Evolutionary conservation across 2,888 invertebrate species (phyloP), one percentile per base, ranked within the genome.

Genomic region (Eristalinus aeneus): DNA sequence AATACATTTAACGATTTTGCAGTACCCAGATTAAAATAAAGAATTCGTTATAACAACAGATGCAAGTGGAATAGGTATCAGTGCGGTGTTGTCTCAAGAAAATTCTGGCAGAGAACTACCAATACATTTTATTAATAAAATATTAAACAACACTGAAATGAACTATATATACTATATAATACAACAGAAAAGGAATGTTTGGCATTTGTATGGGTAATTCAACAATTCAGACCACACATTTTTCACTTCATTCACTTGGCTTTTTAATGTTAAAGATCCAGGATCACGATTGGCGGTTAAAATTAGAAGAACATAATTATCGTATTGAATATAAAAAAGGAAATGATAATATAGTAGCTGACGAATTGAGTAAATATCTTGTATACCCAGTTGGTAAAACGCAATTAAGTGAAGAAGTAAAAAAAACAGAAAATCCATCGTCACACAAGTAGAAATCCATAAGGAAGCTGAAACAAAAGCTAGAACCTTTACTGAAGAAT

Each of bases 41-140:
- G 5, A 39, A 16, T 77, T 64, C 16, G 12, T 67, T 11, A 39
- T 79, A 6, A 72, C 71, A 67, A 88, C 81, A 68, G 22, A 64
- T 56, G 22, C 68, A 1, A 39, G 56, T 36, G 22, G 12, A n/a
- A n/a, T n/a, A n/a, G n/a, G n/a, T n/a, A n/a, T n/a, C n/a, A n/a
- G n/a, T n/a, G n/a, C n/a, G n/a, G n/a, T n/a, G n/a, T n/a, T n/a
- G n/a, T n/a, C n/a, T n/a, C n/a, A n/a, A n/a, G n/a, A n/a, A n/a
- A n/a, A n/a, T n/a, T n/a, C n/a, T n/a, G n/a, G n/a, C n/a, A n/a
- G n/a, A n/a, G n/a, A n/a, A n/a, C n/a, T n/a, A n/a, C n/a, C n/a
- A n/a, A n/a, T n/a, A n/a, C n/a, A n/a, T 10, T 71, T 78, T 20
- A 58, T 71, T 10, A 76, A 53, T 46, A 20, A 68, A 54, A 46